Evolutionary conservation across 2,888 invertebrate species (phyloP), one percentile per base, ranked within the genome.

Genomic region (Axea sp.): DNA sequence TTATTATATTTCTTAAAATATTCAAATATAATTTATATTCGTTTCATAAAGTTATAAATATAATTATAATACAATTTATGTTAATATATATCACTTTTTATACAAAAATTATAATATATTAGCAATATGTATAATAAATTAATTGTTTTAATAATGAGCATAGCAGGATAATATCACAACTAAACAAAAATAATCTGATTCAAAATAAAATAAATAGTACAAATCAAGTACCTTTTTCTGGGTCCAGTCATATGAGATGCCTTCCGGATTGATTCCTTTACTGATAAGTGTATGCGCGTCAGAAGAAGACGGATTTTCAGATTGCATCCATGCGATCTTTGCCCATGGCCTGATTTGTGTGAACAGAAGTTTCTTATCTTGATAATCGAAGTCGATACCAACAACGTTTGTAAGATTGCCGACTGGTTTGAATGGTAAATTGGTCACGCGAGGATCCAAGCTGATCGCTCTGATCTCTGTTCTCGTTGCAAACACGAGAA

Each of bases 171-270:
- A n/a, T n/a, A n/a, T n/a, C n/a, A n/a, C n/a, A n/a, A n/a, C n/a
- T n/a, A n/a, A n/a, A n/a, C n/a, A n/a, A n/a, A n/a, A n/a, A n/a
- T n/a, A n/a, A n/a, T n/a, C n/a, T n/a, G n/a, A n/a, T n/a, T n/a
- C n/a, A n/a, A n/a, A n/a, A n/a, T n/a, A n/a, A n/a, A n/a, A n/a
- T n/a, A n/a, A n/a, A n/a, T n/a, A n/a, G n/a, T n/a, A n/a, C n/a
- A n/a, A n/a, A n/a, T n/a, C n/a, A n/a, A 37, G 5, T 26, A 99
- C 92, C 87, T 98, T 98, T 85, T 95, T 95, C 79, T 96, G 96
- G 0, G 98, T 96, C 99, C 99, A 99, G 84, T 99, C 99, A 84
- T 97, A 97, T 0, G 97, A 96, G 73, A 97, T 94, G 2, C 97
- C 96, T 87, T 97, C 96, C 0, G 97, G 96, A 87, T 96, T 96